A percentile compares a stretch with the other conserved stretches of the same genome.
Conservation (phyloP, 2,888 invertebrate species). For the Cactoblastis cactorum region DNA sequence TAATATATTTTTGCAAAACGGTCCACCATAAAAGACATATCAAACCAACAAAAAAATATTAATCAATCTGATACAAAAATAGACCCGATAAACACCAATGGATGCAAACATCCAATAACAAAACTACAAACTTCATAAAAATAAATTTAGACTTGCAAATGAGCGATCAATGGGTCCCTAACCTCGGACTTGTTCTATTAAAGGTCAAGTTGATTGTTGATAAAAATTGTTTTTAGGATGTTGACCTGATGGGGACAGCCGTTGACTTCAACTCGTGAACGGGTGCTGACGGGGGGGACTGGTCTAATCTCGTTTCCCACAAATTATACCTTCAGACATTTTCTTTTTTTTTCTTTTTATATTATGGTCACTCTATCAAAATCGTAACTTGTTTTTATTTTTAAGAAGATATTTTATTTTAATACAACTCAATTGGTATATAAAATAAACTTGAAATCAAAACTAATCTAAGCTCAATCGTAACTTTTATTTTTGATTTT, state of each 20-base stretch:
- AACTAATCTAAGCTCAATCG: too few relatives aligned
- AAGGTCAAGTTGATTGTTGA: slow-evolving; percentile 13
- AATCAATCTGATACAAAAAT: background rate
- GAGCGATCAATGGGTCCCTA: slow-evolving; percentile 10
- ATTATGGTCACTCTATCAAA: too few relatives aligned
- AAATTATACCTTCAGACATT: too few relatives aligned
- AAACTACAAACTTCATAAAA: slow-evolving; percentile 5
- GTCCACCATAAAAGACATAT: too few relatives aligned
- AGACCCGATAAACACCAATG: background rate
- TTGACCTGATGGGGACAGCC: slow-evolving; percentile 1
- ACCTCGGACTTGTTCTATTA: slow-evolving; percentile 11
- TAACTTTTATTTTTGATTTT: too few relatives aligned
- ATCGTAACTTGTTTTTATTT: too few relatives aligned
- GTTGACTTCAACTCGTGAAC: background rate
- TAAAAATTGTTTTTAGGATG: slow-evolving; percentile 6
- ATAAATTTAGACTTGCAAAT: slow-evolving; percentile 19
- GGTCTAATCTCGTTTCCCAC: too few relatives aligned
- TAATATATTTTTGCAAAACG: too few relatives aligned
- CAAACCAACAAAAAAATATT: background rate
- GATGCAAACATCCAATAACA: slow-evolving; percentile 2
- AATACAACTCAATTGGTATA: too few relatives aligned
- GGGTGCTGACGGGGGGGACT: background rate
- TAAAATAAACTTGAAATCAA: too few relatives aligned
- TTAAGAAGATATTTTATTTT: too few relatives aligned
- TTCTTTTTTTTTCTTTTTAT: too few relatives aligned